Evolutionary conservation across 2,888 invertebrate genomes (phyloP).

Genomic region (Lasioglossum malachurum): DNA sequence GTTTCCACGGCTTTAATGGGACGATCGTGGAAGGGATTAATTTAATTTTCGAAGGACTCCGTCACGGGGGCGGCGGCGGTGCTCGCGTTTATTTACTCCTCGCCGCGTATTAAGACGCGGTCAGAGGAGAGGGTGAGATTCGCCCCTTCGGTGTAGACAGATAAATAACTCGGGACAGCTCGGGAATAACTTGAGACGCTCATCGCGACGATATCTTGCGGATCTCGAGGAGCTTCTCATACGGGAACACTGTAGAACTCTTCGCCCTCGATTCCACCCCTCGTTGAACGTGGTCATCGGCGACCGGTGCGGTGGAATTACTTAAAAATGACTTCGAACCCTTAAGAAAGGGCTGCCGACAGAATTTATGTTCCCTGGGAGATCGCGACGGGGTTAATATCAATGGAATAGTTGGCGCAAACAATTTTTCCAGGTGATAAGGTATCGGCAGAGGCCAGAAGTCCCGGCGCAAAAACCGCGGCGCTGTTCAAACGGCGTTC

Average conservation of each 20-base stretch:
- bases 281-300: no score
- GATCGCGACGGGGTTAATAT: background rate
- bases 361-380: background rate
- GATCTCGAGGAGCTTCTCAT: background rate
- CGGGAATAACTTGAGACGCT: constrained; percentile 80
- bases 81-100: constrained; percentile 82
- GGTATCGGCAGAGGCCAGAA: constrained; percentile 30
- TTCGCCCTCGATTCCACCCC: background rate
- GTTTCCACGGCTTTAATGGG: background rate
- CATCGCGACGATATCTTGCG: constrained; percentile 28
- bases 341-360: no score
- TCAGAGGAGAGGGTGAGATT: constrained; percentile 74
- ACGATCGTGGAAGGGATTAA: constrained; percentile 37
- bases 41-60: constrained; percentile 45
- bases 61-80: constrained; percentile 17
- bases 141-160: constrained; percentile 73
- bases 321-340: no score
- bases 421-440: constrained; percentile 29
- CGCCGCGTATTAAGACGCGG: constrained; percentile 82
- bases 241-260: background rate
- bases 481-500: constrained; percentile 53
- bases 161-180: constrained; percentile 83
- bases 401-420: background rate
- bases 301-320: no score
- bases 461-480: constrained; percentile 19